These are phyloP conservation scores for Macaria notata DNA, from an alignment of 2,888 invertebrate genomes.

Conservation along the genomic window DNA sequence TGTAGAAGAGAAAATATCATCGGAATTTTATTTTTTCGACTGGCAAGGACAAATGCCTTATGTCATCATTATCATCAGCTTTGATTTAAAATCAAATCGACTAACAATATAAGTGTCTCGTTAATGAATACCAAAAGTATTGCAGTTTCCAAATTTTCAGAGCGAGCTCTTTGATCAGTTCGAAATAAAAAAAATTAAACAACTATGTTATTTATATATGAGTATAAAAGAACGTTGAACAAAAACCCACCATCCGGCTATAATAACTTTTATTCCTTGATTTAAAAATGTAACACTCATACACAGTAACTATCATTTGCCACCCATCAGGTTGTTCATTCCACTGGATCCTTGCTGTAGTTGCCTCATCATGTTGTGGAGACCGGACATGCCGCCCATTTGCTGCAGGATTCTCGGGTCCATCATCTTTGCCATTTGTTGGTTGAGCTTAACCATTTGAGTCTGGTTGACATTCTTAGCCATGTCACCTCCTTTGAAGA, in stretches of 20 bases:
- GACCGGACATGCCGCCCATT: constrained; percentile 97
- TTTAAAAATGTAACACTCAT: constrained; percentile 20
- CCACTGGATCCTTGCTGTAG: constrained; percentile 86
- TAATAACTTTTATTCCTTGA: constrained; percentile 27
- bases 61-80: too few species aligned
- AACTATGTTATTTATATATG: too few species aligned
- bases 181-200: too few species aligned
- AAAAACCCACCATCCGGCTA: constrained; percentile 13
- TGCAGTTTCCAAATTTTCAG: too few species aligned
- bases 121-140: too few species aligned
- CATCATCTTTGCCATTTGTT: constrained; percentile 99
- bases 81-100: too few species aligned
- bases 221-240: not conserved
- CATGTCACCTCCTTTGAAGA: constrained; percentile 99
- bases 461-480: constrained; percentile 98
- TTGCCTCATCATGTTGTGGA: constrained; percentile 99
- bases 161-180: too few species aligned
- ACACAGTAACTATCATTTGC: constrained; percentile 64
- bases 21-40: too few species aligned
- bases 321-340: constrained; percentile 83
- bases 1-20: too few species aligned
- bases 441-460: constrained; percentile 99
- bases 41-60: too few species aligned
- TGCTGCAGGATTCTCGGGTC: constrained; percentile 99
- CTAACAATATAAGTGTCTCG: too few species aligned